These are phyloP conservation scores for Tholera decimalis DNA, from an alignment of 2,888 invertebrate species.

Conservation along the genomic window DNA sequence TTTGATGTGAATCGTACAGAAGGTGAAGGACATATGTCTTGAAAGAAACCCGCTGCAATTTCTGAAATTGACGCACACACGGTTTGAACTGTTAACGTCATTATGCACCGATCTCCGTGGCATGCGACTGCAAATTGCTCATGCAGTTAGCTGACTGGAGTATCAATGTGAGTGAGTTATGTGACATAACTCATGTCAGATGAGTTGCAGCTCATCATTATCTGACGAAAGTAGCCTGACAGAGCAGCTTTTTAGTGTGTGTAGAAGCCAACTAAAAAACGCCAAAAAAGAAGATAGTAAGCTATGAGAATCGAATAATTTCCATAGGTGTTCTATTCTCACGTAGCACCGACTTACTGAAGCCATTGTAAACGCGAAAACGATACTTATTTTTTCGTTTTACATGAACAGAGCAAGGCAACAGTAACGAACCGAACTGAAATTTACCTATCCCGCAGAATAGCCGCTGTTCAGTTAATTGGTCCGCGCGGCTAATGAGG, in stretches of 20 bases:
- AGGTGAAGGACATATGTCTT: constrained; percentile 21
- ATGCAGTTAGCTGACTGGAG: constrained; percentile 54
- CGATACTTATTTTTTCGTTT: constrained; percentile 27
- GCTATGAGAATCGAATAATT: background rate
- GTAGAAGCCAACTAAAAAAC: too few species aligned
- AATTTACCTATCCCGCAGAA: constrained; percentile 84
- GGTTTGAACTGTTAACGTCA: constrained; percentile 21
- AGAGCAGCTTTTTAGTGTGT: constrained; percentile 14
- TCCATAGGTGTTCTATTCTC: background rate
- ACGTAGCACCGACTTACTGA: constrained; percentile 8
- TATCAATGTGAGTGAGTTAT: constrained; percentile 52
- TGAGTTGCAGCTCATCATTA: constrained; percentile 39
- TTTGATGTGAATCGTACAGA: background rate
- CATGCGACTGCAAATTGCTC: constrained; percentile 58
- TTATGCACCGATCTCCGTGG: constrained; percentile 44
- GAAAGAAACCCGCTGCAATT: constrained; percentile 35
- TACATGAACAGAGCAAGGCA: constrained; percentile 52
- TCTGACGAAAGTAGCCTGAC: constrained; percentile 2
- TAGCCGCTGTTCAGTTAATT: constrained; percentile 82
- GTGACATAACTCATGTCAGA: constrained; percentile 41
- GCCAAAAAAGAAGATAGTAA: background rate
- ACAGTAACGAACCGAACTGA: constrained; percentile 55
- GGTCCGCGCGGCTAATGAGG: constrained; percentile 87
- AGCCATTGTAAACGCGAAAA: constrained; percentile 8
- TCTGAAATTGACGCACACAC: constrained; percentile 51